Evolutionary conservation across 2,113 vertebrate species (phyloP).

Genomic region (Ctenomys sociabilis): DNA sequence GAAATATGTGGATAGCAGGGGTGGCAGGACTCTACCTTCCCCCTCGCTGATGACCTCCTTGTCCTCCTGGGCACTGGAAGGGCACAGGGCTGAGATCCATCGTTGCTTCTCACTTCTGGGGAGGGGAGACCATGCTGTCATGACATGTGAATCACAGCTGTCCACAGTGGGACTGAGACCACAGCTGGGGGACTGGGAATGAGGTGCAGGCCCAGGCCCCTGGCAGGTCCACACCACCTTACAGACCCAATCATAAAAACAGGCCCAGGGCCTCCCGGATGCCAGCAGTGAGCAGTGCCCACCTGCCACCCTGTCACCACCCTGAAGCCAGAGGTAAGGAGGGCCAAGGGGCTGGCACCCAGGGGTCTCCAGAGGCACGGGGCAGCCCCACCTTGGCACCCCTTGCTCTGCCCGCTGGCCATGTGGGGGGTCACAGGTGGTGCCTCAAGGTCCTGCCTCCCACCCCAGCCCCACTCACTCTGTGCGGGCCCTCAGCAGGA

Average conservation of each 20-base stretch:
- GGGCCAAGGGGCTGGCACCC: not conserved
- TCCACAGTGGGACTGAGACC: not conserved
- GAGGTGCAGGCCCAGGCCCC: not conserved
- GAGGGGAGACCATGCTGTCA: not conserved
- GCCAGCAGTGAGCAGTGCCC: not conserved
- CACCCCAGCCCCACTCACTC: conserved; percentile 85
- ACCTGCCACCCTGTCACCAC: not conserved
- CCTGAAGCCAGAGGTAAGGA: not conserved
- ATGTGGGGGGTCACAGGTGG: no score
- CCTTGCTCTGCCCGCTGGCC: no score
- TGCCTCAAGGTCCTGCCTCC: not conserved
- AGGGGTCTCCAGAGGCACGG: not conserved
- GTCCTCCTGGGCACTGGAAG: conserved; percentile 86
- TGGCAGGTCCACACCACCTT: no score
- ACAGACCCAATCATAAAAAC: not conserved
- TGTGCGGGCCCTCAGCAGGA: conserved; percentile 91
- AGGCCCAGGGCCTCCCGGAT: not conserved
- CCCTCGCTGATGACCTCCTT: conserved; percentile 88
- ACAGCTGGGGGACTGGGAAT: not conserved
- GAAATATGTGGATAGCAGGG: fast-evolving
- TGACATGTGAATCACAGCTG: not conserved
- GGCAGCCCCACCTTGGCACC: not conserved
- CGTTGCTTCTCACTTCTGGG: conserved; percentile 92
- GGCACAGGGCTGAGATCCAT: conserved; percentile 94
- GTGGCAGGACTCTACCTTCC: conserved; percentile 83